These are phyloP conservation scores for Sycophila sp. DNA, from an alignment of 1,140 invertebrate species.

Conservation along the genomic window DNA sequence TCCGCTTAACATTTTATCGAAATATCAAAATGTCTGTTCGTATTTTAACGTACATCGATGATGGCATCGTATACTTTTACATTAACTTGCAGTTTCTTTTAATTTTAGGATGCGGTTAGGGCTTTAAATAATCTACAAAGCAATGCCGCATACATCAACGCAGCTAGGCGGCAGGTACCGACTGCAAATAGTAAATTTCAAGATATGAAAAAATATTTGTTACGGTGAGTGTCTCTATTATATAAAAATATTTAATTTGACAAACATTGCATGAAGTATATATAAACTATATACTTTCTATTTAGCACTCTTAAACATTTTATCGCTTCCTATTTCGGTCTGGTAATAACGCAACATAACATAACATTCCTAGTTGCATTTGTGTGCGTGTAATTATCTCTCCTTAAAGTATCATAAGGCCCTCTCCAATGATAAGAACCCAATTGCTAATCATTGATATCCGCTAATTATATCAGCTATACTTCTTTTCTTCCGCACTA, in stretches of 20 bases:
- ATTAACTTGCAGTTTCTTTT: background rate
- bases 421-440: too few species aligned
- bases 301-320: too few species aligned
- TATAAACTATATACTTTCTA: too few species aligned
- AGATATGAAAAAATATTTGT: slow-evolving; percentile 70
- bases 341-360: too few species aligned
- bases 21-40: background rate
- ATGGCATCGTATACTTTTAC: background rate
- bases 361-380: too few species aligned
- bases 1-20: background rate
- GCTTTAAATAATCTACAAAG: slow-evolving; percentile 77
- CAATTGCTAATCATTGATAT: too few species aligned
- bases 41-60: background rate
- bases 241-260: background rate
- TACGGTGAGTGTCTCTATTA: slow-evolving; percentile 52
- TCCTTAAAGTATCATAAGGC: too few species aligned
- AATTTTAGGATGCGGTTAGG: slow-evolving; percentile 73
- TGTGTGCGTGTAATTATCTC: too few species aligned
- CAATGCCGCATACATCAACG: slow-evolving; percentile 67
- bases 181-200: slow-evolving; percentile 42
- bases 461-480: too few species aligned
- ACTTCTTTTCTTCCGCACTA: too few species aligned
- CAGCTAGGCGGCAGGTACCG: slow-evolving; percentile 45
- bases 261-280: too few species aligned
- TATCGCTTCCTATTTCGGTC: too few species aligned